These are phyloP conservation scores for Goniozus legneri DNA, from an alignment of 1,140 invertebrate genomes.

Conservation along the genomic window DNA sequence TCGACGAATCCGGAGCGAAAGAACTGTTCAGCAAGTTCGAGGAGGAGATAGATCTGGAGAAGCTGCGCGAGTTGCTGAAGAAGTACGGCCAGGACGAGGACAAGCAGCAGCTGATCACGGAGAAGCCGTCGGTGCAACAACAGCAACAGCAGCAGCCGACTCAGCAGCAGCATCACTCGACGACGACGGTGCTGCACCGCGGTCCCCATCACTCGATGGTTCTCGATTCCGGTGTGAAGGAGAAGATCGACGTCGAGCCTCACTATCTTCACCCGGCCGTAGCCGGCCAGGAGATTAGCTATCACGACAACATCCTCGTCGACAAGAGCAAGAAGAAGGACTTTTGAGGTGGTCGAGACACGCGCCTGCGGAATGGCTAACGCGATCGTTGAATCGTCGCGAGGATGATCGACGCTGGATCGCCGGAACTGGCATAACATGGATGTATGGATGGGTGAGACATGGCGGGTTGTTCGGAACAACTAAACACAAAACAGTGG, in stretches of 20 bases:
- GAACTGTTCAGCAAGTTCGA: slow-evolving; percentile 40
- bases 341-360: slow-evolving; percentile 27
- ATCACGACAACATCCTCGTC: slow-evolving; percentile 47
- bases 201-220: slow-evolving; percentile 50
- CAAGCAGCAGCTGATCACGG: slow-evolving; percentile 5
- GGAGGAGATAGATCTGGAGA: slow-evolving; percentile 40
- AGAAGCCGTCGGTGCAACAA: slow-evolving; percentile 14
- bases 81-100: slow-evolving; percentile 33
- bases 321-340: slow-evolving; percentile 50
- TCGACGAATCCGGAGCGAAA: slow-evolving; percentile 36
- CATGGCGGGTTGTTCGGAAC: too few species aligned
- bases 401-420: too few species aligned
- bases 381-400: not conserved
- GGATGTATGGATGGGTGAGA: too few species aligned
- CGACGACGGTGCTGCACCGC: slow-evolving; percentile 33
- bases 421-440: too few species aligned
- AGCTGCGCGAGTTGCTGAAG: slow-evolving; percentile 37
- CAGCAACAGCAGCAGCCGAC: slow-evolving; percentile 25
- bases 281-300: slow-evolving; percentile 55
- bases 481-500: too few species aligned
- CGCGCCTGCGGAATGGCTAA: not conserved
- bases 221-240: slow-evolving; percentile 46
- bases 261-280: slow-evolving; percentile 55
- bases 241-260: slow-evolving; percentile 54
- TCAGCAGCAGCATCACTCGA: slow-evolving; percentile 32